Percentiles rank a stretch among this genome's conserved stretches.
These are phyloP conservation scores for Tokudaia tokunoshimensis DNA, from an alignment of 2,797 vertebrate genomes.

Conservation along the genomic window DNA sequence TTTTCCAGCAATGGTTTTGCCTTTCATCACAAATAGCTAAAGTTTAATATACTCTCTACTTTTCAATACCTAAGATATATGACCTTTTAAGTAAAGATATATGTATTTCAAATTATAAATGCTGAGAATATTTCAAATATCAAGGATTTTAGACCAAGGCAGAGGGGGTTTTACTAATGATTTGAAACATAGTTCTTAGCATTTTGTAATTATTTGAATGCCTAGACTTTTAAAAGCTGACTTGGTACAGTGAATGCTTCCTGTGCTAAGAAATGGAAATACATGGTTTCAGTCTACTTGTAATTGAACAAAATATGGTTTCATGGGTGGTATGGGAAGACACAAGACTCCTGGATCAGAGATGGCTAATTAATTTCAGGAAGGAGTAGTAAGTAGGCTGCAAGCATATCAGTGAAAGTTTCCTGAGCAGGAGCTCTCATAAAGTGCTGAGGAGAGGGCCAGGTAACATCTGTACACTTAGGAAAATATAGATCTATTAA, in stretches of 20 bases:
- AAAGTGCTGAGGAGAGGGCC: neutral
- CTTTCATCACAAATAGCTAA: slow-evolving; percentile 55
- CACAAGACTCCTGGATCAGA: neutral
- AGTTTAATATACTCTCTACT: slow-evolving; percentile 65
- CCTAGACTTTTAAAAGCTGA: neutral
- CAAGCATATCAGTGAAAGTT: neutral
- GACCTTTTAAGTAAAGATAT: slow-evolving; percentile 67
- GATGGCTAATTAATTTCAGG: slow-evolving; percentile 19
- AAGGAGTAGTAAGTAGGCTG: slow-evolving; percentile 17
- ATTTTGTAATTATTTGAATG: slow-evolving; percentile 55
- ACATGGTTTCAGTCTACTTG: slow-evolving; percentile 17
- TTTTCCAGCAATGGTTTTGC: slow-evolving; percentile 55
- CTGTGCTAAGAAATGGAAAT: neutral
- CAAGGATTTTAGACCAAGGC: slow-evolving; percentile 55
- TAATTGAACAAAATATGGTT: neutral
- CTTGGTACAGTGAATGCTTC: slow-evolving; percentile 54
- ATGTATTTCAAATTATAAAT: slow-evolving; percentile 59
- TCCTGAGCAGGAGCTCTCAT: neutral
- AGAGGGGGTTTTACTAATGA: neutral
- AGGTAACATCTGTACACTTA: neutral
- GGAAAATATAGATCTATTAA: slow-evolving; percentile 13
- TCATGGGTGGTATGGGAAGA: neutral
- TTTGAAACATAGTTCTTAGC: slow-evolving; percentile 49
- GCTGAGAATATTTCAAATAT: slow-evolving; percentile 43
- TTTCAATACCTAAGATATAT: slow-evolving; percentile 62